A percentile compares a stretch with the other conserved stretches of the same genome.
Conservation (phyloP, 2,113 vertebrate species). For the Rissa tridactyla region DNA sequence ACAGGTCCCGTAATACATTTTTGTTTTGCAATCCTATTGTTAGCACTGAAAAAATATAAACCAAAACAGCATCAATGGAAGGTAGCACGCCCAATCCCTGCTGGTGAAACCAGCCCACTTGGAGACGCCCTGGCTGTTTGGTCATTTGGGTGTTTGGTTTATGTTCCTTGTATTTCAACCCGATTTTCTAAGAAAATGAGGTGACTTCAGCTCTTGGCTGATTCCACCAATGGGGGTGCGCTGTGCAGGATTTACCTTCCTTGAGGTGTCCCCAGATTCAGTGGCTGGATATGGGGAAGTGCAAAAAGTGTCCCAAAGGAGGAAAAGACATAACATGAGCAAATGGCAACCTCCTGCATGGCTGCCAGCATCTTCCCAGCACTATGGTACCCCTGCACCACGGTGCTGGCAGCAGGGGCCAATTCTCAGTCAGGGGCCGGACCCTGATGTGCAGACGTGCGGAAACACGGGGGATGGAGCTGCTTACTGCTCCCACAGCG, state of each 20-base stretch:
- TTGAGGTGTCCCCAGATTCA: accelerated
- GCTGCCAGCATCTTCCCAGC: not conserved
- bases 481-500: accelerated
- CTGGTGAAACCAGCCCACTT: not conserved
- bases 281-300: not conserved
- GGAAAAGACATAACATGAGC: not conserved
- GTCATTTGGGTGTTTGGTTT: not conserved
- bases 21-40: not conserved
- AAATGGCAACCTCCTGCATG: not conserved
- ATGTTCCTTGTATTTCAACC: not conserved
- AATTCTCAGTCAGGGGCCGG: not conserved
- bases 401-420: not conserved
- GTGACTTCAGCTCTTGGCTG: not conserved
- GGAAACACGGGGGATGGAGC: not conserved
- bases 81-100: not conserved
- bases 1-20: not conserved
- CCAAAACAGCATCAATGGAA: not conserved
- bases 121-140: not conserved
- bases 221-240: not conserved
- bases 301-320: not conserved
- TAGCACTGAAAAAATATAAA: not conserved
- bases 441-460: not conserved
- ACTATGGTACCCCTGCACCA: not conserved
- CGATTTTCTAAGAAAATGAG: not conserved
- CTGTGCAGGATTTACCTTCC: not conserved